A percentile compares a stretch with the other conserved stretches of the same genome.
Evolutionary conservation across 2,888 invertebrate genomes (phyloP).

Genomic region (Cheilosia soror): DNA sequence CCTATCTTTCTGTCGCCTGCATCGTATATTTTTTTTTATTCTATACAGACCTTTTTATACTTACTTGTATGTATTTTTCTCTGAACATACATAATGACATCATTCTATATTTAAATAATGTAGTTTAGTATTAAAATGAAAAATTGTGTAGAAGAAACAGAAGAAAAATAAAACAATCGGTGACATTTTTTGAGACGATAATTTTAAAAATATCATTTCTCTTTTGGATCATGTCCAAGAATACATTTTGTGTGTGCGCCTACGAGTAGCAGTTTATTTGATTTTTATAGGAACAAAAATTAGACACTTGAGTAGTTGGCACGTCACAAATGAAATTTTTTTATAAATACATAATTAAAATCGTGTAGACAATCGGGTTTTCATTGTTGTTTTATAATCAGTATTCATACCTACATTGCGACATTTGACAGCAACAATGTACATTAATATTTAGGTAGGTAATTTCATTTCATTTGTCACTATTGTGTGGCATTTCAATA

Average conservation of each 20-base stretch:
- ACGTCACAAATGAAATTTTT: neutral
- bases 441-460: too few species aligned
- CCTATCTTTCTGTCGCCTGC: neutral
- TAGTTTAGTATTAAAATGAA: slow-evolving; percentile 8
- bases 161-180: slow-evolving; percentile 12
- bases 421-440: too few species aligned
- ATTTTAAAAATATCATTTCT: slow-evolving; percentile 4
- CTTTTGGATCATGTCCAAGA: neutral
- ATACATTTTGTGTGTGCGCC: neutral
- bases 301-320: neutral
- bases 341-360: too few species aligned
- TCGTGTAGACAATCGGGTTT: too few species aligned
- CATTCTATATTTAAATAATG: neutral
- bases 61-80: neutral
- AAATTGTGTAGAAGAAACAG: neutral
- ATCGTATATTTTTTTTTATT: neutral
- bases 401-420: too few species aligned
- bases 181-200: slow-evolving; percentile 5
- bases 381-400: too few species aligned
- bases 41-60: neutral
- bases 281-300: neutral
- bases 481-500: too few species aligned
- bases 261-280: neutral
- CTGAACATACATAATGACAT: neutral
- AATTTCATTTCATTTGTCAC: too few species aligned